Evolutionary conservation across 2,888 invertebrate genomes (phyloP).

Genomic region (Lordiphosa fenestrarum): DNA sequence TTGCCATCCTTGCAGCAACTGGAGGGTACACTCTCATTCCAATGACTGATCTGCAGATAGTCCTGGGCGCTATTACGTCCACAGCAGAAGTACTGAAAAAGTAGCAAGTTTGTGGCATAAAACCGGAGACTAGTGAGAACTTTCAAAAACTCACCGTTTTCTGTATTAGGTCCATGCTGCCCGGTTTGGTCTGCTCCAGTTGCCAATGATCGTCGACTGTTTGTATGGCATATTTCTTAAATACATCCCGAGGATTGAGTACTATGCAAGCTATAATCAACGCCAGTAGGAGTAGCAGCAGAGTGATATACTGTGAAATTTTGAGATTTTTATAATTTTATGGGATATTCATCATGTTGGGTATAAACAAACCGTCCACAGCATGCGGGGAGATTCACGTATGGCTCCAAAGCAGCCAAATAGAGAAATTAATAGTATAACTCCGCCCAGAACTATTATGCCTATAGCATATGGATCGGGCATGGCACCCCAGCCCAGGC

Average conservation of each 20-base stretch:
- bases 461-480: slow-evolving; percentile 70
- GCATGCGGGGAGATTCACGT: slow-evolving; percentile 71
- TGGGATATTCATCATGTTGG: background rate
- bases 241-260: slow-evolving; percentile 58
- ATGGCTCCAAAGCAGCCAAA: slow-evolving; percentile 75
- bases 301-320: slow-evolving; percentile 54
- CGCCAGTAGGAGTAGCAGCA: slow-evolving; percentile 59
- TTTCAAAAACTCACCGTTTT: slow-evolving; percentile 47
- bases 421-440: slow-evolving; percentile 67
- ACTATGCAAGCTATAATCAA: slow-evolving; percentile 59
- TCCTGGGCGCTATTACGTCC: slow-evolving; percentile 72
- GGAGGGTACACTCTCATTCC: slow-evolving; percentile 48
- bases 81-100: slow-evolving; percentile 71
- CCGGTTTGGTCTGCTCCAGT: slow-evolving; percentile 56
- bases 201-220: slow-evolving; percentile 65
- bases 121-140: background rate
- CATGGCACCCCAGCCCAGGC: slow-evolving; percentile 74
- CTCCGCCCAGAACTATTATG: slow-evolving; percentile 62
- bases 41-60: slow-evolving; percentile 51
- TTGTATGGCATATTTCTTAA: slow-evolving; percentile 65
- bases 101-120: background rate
- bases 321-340: background rate
- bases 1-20: slow-evolving; percentile 73
- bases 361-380: slow-evolving; percentile 65
- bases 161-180: slow-evolving; percentile 70